phyloP scores from a whole-genome alignment of 2,797 vertebrate species.

The Chanos chanos region DNA sequence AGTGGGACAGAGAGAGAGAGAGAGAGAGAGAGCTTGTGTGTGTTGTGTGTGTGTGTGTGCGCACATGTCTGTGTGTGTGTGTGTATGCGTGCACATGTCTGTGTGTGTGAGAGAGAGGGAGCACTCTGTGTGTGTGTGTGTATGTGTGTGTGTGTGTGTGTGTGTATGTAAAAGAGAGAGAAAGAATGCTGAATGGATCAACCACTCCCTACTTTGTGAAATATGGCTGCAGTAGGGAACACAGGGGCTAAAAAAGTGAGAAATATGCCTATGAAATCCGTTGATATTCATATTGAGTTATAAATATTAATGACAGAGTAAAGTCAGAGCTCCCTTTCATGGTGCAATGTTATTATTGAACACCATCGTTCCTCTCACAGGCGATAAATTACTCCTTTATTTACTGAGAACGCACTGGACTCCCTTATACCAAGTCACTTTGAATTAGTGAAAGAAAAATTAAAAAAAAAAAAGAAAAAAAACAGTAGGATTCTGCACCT shows the following conservation, averaged over 20 bases:
- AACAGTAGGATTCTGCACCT: too few relatives aligned
- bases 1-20: too few relatives aligned
- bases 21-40: too few relatives aligned
- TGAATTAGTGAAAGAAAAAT: too few relatives aligned
- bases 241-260: slow-evolving; percentile 7
- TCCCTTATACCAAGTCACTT: slow-evolving; percentile 29
- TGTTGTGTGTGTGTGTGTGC: background rate
- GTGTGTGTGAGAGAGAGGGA: too few relatives aligned
- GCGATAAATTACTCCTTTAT: slow-evolving; percentile 17
- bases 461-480: too few relatives aligned
- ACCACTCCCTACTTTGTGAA: background rate
- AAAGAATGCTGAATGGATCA: slow-evolving; percentile 17
- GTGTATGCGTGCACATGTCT: too few relatives aligned
- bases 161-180: too few relatives aligned
- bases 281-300: slow-evolving; percentile 39
- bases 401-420: slow-evolving; percentile 6
- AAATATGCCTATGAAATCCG: slow-evolving; percentile 28
- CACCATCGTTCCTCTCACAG: background rate
- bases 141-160: background rate
- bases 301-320: slow-evolving; percentile 46
- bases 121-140: background rate
- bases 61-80: background rate
- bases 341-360: slow-evolving; percentile 23
- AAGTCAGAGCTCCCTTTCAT: slow-evolving; percentile 22
- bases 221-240: slow-evolving; percentile 12